Conservation (phyloP, 2,113 vertebrate genomes). For the Microtus ochrogaster region DNA sequence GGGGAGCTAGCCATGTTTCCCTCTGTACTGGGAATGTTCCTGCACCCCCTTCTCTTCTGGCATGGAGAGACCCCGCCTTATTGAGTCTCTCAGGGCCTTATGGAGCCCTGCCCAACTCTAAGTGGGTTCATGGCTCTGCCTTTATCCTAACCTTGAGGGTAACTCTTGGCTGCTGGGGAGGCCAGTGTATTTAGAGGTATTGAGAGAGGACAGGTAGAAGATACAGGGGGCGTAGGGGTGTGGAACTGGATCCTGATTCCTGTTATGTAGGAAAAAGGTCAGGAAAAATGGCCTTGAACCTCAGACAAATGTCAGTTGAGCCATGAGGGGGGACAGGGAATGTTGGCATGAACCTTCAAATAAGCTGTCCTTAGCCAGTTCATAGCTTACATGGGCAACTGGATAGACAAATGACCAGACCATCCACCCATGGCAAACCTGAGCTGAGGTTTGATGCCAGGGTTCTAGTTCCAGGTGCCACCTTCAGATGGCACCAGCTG, state of each 20-base stretch:
- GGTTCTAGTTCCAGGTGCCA: not conserved
- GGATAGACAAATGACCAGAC: not conserved
- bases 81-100: not conserved
- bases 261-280: not conserved
- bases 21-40: not conserved
- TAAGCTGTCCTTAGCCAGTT: not conserved
- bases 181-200: not conserved
- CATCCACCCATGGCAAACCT: not conserved
- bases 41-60: not conserved
- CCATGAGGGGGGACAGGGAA: not conserved
- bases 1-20: not conserved
- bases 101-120: not conserved
- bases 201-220: not conserved
- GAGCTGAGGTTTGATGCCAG: not conserved
- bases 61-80: not conserved
- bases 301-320: not conserved
- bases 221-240: not conserved
- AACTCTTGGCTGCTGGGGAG: not conserved
- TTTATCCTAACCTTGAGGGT: not conserved
- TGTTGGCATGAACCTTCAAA: not conserved
- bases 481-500: not conserved
- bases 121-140: not conserved
- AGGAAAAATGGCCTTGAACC: not conserved
- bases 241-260: not conserved
- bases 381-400: not conserved